Base-by-base conservation (phyloP, 1,140 invertebrate genomes). In the Hyphantria cunea region DNA sequence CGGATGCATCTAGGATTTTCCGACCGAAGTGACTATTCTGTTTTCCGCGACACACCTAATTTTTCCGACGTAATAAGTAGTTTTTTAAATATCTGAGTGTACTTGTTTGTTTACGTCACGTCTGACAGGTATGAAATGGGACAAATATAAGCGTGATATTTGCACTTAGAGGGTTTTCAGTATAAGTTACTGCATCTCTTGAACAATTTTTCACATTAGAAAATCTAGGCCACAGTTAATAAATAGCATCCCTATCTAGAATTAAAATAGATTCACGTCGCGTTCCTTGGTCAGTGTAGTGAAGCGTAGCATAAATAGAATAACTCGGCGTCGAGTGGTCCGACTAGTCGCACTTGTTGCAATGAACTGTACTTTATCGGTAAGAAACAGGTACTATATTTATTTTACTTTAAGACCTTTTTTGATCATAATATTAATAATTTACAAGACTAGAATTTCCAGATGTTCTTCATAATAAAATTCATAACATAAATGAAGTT, bases 1-100 rank as follows among this genome's bases (percentile, higher is more conserved):
- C 72, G 71, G 69, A 68, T 75, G 76, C 77, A 84, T 74, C 80
- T 82, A 85, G 80, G 78, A 87, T 86, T 86, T 86, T 87, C 84
- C 84, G 78, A 76, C 68, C 68, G 56, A 73, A 60, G 32, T 64
- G 68, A 72, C 59, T 48, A 66, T 64, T 63, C 70, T 77, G 73
- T 86, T 89, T 89, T 88, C 78, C 86, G 68, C 72, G 66, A 51
- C 12, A 68, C 68, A 76, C 74, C 60, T 48, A 66, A 39, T 65
- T 60, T 60, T 54, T 44, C 49, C 48, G 25, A 49, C 33, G 47
- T 41, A 42, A 50, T 34, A 17, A 58, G 11, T 8, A 0, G 7
- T 68, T 64, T 61, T 69, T 53, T 62, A 49, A 56, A 41, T 44
- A 0, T 12, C 41, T 0, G 10, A 12, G 11, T 31, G 4, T 17